phyloP scores from a whole-genome alignment of 2,888 invertebrate genomes.

The Hemithea aestivaria region DNA sequence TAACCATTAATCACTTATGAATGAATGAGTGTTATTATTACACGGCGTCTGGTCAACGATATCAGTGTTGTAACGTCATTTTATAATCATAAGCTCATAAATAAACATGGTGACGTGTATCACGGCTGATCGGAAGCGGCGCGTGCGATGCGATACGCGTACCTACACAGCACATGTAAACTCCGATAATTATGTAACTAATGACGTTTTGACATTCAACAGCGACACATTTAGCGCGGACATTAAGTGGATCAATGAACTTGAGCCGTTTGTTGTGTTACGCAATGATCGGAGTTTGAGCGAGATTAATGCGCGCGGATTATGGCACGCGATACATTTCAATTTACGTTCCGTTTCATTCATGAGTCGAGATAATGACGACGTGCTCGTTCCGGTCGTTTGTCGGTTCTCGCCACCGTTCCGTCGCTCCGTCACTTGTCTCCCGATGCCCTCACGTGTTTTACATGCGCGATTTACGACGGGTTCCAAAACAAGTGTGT shows the following conservation, averaged over 20 bases:
- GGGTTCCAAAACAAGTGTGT: background rate
- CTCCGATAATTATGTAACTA: conserved; percentile 69
- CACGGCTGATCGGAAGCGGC: conserved; percentile 41
- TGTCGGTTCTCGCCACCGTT: conserved; percentile 42
- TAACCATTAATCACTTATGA: conserved; percentile 72
- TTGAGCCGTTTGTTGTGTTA: conserved; percentile 74
- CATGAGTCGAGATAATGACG: conserved; percentile 73
- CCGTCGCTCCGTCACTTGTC: conserved; percentile 47
- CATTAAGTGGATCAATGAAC: conserved; percentile 79
- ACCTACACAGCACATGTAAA: conserved; percentile 40
- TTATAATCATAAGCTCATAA: conserved; percentile 77
- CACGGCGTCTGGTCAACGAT: conserved; percentile 69
- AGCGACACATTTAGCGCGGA: conserved; percentile 75
- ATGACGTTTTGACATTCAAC: conserved; percentile 72
- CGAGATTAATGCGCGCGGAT: conserved; percentile 77
- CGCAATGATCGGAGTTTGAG: conserved; percentile 75
- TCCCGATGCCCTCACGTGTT: conserved; percentile 31
- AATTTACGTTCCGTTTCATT: conserved; percentile 78
- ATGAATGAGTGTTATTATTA: conserved; percentile 73
- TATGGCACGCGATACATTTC: conserved; percentile 79
- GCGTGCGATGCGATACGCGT: conserved; percentile 10
- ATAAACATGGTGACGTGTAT: conserved; percentile 72
- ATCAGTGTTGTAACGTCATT: conserved; percentile 74
- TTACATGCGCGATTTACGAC: conserved; percentile 44
- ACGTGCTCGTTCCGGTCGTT: conserved; percentile 62